phyloP scores from a whole-genome alignment of 2,797 vertebrate genomes.

The Aythya fuligula region DNA sequence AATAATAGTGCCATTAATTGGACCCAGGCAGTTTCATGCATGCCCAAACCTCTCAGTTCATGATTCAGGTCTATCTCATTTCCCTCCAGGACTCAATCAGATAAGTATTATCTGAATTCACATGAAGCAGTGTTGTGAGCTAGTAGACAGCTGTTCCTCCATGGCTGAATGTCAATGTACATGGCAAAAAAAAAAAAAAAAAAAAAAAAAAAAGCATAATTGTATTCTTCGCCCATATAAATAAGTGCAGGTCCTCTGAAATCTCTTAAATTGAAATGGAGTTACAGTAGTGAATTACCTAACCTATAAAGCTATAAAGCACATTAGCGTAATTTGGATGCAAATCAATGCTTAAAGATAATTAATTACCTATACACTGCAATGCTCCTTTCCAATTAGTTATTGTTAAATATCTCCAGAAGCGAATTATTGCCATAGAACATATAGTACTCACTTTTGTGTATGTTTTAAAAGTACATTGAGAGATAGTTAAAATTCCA shows the following conservation, averaged over 20 bases:
- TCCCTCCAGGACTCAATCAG: background rate
- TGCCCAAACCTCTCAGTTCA: background rate
- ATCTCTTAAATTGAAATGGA: background rate
- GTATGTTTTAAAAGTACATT: background rate
- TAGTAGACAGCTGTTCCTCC: background rate
- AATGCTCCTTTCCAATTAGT: background rate
- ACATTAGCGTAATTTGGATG: background rate
- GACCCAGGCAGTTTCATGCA: background rate
- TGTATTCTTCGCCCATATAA: background rate
- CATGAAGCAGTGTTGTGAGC: background rate
- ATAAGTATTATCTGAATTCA: background rate
- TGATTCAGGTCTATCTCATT: background rate
- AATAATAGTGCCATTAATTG: background rate
- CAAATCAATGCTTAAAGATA: background rate
- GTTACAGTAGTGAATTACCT: background rate
- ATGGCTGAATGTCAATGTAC: background rate
- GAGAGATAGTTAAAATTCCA: background rate
- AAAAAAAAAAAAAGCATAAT: background rate
- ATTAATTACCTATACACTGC: background rate
- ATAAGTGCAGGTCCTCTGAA: background rate
- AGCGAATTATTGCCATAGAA: background rate
- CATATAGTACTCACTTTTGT: background rate
- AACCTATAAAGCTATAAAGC: background rate
- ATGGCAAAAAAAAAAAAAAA: background rate
- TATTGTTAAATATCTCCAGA: background rate